Base-by-base conservation (phyloP, 2,113 vertebrate species). In the Macheiramphus alcinus region DNA sequence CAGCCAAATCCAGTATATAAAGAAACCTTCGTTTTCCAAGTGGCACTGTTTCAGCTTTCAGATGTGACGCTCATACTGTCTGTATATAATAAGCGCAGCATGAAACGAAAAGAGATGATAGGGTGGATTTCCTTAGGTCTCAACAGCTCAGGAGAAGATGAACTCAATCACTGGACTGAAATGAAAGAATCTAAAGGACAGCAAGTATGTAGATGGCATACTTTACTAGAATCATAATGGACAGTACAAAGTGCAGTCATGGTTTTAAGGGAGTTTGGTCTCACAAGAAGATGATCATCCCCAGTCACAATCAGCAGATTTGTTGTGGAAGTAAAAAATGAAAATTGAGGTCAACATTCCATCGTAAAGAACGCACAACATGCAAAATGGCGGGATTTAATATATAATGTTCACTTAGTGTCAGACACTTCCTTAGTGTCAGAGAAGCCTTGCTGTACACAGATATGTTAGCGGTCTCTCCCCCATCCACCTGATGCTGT, bases 111-210 rank as follows among this genome's bases (percentile, higher is more conserved):
- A 94, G 99, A 99, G 98, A 99, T 99, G 99, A 99, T 99, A 93
- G 99, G 99, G 89, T 99, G 99, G 99, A 99, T 99, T 97, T 99
- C 99, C 32, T 97, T 99, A 74, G 99, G 99, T 92, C 98, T 99
- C 94, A 99, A 99, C 98, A 99, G 99, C 98, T 99, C 99, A 19
- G 99, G 99, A 43, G 99, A 99, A 96, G 99, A 99, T 17, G 99
- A 99, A 93, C 99, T 99, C 85, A 99, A 97, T 71, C 99, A 99
- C 97, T 99, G 99, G 99, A 99, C 99, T 92, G 99, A 99, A 97
- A 99, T 99, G 99, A 99, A 99, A 90, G 99, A 99, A 95, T 99
- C 99, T 1, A 99, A 99, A 97, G 99, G 99, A 97, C 99, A 99
- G 96, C 99, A 99, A 98, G 99, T 99, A 74, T 99, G 99, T 95